Evolutionary conservation across 2,888 invertebrate species (phyloP), one percentile per base, ranked within the genome.

Genomic region (Chalcosyrphus nemorum): DNA sequence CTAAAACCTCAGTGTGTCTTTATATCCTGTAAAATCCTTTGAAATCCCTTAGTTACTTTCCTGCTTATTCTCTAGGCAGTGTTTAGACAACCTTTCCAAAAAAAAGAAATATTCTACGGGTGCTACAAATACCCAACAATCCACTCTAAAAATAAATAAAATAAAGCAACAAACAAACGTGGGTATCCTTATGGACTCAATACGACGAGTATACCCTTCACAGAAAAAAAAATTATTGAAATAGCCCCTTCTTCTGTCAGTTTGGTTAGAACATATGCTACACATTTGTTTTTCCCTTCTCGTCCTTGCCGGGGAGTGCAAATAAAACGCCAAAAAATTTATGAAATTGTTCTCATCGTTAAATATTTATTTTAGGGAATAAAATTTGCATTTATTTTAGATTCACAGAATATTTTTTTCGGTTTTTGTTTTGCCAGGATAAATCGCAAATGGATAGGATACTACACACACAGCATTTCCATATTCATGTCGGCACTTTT

Each of bases 401-500:
- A 57, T 57, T 21, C 54, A 11, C 54, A 38, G 38, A 13, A 38
- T 13, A 38, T 32, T n/a, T 7, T 38, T 13, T 38, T 13, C 35
- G 2, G 2, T 11, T 2, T 35, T 35, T 35, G 9, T 35, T 35
- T 35, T 35, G 24, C 15, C 13, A 52, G 6, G 15, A 15, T 52
- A 11, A 19, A 61, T 19, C 45, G 29, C 45, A 45, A 61, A 43
- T 32, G 29, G 17, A 45, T 43, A 2, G 29, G 4, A 32, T 50
- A 1, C 19, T n/a, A 35, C 38, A 0, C 24, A n/a, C 24, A 32
- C 38, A 13, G 5, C 4, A 35, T 65, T 35, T 65, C 21, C 63
- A 65, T 65, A 50, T 65, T 65, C 63, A 65, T 65, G 63, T 19
- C 21, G 32, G 29, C n/a, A 21, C 35, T 56, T 35, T 35, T 35